Conservation (phyloP, 2,888 invertebrate genomes). For the Tribolium freemani region DNA sequence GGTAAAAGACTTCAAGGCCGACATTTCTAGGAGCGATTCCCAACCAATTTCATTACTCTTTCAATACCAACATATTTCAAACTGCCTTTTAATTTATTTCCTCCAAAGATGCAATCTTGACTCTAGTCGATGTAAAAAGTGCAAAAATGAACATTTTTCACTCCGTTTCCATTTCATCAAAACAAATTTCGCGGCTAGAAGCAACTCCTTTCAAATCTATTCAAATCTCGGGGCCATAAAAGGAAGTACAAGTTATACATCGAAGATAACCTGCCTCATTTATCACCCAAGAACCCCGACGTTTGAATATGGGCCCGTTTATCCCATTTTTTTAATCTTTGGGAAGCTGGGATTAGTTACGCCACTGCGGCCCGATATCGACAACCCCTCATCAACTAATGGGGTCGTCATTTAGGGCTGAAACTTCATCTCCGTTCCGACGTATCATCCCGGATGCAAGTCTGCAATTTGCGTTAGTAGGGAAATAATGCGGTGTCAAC, state of each 20-base stretch:
- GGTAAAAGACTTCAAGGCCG: neutral
- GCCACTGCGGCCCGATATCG: neutral
- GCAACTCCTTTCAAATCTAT: neutral
- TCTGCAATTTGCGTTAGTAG: conserved; percentile 20
- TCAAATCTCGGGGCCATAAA: neutral
- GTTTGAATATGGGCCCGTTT: conserved; percentile 1
- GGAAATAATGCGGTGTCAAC: conserved; percentile 29
- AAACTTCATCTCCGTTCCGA: conserved; percentile 12
- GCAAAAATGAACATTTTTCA: neutral
- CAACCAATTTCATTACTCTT: neutral
- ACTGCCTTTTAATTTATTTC: neutral
- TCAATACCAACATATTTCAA: neutral
- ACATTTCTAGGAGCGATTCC: neutral
- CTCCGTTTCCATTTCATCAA: neutral
- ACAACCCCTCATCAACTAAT: conserved; percentile 4
- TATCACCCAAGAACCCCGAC: conserved; percentile 1
- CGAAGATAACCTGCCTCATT: neutral
- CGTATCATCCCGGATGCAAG: conserved; percentile 23
- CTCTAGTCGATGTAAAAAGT: neutral
- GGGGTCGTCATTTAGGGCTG: neutral
- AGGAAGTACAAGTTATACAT: conserved; percentile 3
- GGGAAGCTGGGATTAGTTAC: no score
- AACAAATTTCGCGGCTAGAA: neutral
- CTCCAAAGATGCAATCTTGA: neutral
- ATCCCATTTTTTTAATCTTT: neutral